Percentiles rank a stretch among this genome's conserved stretches.
Conservation (phyloP, 2,113 vertebrate species). For the Lycaon pictus region DNA sequence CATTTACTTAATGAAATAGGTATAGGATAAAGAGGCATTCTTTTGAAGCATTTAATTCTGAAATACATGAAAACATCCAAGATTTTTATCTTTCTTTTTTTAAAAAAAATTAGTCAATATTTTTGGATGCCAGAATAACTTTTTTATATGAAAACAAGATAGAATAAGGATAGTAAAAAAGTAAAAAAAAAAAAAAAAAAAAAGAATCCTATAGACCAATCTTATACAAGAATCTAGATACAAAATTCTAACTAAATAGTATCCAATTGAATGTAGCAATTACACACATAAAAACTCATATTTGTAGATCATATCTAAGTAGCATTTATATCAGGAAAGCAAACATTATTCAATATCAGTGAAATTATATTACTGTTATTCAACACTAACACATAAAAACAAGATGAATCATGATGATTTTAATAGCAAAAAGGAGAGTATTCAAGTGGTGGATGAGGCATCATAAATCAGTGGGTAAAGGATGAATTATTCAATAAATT, state of each 20-base stretch:
- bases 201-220: neutral
- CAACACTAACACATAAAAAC: neutral
- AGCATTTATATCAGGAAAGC: neutral
- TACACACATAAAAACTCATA: neutral
- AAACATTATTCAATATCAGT: neutral
- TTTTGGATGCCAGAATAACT: neutral
- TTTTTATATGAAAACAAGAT: neutral
- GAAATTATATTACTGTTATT: neutral
- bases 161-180: neutral
- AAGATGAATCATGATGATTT: conserved; percentile 10
- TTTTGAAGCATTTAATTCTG: neutral
- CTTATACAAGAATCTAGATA: neutral
- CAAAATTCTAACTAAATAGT: conserved; percentile 8
- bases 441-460: neutral
- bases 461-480: neutral
- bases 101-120: neutral
- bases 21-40: neutral
- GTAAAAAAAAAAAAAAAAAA: neutral
- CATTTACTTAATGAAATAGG: neutral
- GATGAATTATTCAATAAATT: neutral
- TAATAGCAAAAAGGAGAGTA: neutral
- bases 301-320: neutral
- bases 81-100: neutral
- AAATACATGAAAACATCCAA: neutral
- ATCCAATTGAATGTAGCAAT: neutral